Percentiles rank a stretch among this genome's conserved stretches.
Conservation (phyloP, 2,797 vertebrate species). For the Gymnothorax javanicus region DNA sequence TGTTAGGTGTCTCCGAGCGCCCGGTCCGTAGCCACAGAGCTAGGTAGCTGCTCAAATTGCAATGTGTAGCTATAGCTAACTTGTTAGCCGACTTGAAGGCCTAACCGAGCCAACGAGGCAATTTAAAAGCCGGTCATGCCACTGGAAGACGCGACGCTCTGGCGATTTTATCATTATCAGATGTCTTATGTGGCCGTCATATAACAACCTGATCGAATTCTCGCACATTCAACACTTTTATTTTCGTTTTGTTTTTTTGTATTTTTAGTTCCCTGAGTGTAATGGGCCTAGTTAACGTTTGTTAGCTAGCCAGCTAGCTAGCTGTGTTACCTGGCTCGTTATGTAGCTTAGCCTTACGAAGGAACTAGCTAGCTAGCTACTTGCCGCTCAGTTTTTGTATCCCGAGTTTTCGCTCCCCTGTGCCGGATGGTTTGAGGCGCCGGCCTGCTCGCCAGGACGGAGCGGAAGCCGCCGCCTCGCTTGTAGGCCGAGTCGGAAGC, state of each 20-base stretch:
- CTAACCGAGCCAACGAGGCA: background rate
- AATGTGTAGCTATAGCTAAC: conserved; percentile 1
- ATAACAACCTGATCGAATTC: background rate
- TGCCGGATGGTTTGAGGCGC: background rate
- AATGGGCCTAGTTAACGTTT: background rate
- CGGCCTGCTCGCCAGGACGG: background rate
- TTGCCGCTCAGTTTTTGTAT: background rate
- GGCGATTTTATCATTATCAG: background rate
- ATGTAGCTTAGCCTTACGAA: background rate
- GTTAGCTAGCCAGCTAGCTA: background rate
- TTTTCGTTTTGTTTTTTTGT: background rate
- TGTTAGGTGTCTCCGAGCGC: background rate
- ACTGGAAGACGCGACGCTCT: background rate
- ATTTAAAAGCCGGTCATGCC: background rate
- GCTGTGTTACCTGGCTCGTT: background rate
- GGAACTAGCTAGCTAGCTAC: background rate
- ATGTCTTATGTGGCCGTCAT: background rate
- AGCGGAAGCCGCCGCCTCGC: background rate
- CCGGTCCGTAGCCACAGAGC: background rate
- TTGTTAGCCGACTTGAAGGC: background rate
- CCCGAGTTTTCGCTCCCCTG: background rate
- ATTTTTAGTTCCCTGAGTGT: background rate
- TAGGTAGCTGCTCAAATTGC: background rate
- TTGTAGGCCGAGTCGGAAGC: background rate
- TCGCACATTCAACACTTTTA: background rate